Base-by-base conservation (phyloP, 2,113 vertebrate genomes). In the Nothoprocta perdicaria region DNA sequence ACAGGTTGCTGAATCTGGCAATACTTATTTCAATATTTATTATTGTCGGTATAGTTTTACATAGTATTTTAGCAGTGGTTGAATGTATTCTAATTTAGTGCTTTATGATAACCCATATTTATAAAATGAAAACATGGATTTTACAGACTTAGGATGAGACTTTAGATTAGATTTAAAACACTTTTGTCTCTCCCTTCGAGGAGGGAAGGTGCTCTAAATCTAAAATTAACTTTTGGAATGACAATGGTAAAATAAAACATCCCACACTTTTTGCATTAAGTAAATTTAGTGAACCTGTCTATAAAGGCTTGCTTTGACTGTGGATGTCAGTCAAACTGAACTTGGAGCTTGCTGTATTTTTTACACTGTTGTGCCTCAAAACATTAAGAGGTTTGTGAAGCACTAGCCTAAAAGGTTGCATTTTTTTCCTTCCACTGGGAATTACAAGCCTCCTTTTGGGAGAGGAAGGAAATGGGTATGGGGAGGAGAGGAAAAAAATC, bases 51-150 rank as follows among this genome's bases (percentile, higher is more conserved):
- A 84, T 92, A 78, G 84, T 82, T 94, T 94, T 90, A 93, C 94
- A 91, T 38, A 88, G 83, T 80, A 82, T 88, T 93, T 93, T 41
- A 90, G 69, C 61, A 84, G 80, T 61, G 78, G 48, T 3, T 92
- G 93, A 96, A 95, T 75, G 69, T 84, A 91, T 81, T 95, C 89
- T 82, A 92, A 9, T 62, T 29, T 46, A 85, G 48, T 43, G n/a
- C 79, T 91, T 78, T 73, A 90, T 18, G 53, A 62, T 45, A 72
- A 68, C 21, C 79, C 76, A 16, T 66, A 95, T 60, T 80, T 90
- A 73, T 71, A 85, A 77, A 84, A 68, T 85, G 52, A 95, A 92
- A 60, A 92, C 1, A 93, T 27, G 66, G 69, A 35, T 78, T 46
- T 80, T 50, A 61, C 33, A 50, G 14, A 14, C 45, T 12, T 40